Conservation (phyloP, 2,797 vertebrate species). For the Adelosebastes latens region DNA sequence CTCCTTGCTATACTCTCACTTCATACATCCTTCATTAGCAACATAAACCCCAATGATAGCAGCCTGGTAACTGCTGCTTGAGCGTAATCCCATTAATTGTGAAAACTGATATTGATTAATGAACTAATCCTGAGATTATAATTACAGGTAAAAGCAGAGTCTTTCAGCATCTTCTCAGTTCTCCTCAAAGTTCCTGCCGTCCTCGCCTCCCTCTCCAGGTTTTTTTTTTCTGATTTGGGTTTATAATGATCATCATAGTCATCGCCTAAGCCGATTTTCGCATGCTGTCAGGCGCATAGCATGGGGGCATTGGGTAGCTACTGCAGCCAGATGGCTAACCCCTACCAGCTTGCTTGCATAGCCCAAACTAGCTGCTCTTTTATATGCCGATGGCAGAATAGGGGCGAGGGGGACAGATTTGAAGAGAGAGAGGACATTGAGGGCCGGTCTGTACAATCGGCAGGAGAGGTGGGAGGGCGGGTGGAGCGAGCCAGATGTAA, state of each 20-base stretch:
- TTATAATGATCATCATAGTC: constrained; percentile 58
- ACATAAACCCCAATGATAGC: neutral
- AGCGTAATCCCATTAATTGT: constrained; percentile 4
- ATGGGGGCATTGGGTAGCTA: constrained; percentile 72
- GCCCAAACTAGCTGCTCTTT: constrained; percentile 71
- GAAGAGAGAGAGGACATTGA: constrained; percentile 55
- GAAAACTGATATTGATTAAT: constrained; percentile 10
- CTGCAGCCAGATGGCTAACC: constrained; percentile 81
- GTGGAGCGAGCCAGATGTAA: constrained; percentile 82
- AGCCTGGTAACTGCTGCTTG: neutral
- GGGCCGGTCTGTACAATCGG: constrained; percentile 59
- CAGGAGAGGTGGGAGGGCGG: constrained; percentile 57
- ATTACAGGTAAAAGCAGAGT: constrained; percentile 4
- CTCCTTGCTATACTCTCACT: neutral
- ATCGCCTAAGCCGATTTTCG: constrained; percentile 75
- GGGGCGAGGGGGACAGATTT: constrained; percentile 50
- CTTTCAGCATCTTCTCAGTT: constrained; percentile 13
- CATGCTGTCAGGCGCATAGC: constrained; percentile 78
- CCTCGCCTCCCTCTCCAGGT: neutral
- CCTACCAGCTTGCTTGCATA: constrained; percentile 67
- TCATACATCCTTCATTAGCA: neutral
- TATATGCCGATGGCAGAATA: constrained; percentile 65
- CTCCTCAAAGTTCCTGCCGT: constrained; percentile 9
- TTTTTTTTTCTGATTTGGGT: constrained; percentile 25
- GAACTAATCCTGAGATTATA: neutral